These are phyloP conservation scores for Cepphus grylle DNA, from an alignment of 2,113 vertebrate species.

Conservation along the genomic window DNA sequence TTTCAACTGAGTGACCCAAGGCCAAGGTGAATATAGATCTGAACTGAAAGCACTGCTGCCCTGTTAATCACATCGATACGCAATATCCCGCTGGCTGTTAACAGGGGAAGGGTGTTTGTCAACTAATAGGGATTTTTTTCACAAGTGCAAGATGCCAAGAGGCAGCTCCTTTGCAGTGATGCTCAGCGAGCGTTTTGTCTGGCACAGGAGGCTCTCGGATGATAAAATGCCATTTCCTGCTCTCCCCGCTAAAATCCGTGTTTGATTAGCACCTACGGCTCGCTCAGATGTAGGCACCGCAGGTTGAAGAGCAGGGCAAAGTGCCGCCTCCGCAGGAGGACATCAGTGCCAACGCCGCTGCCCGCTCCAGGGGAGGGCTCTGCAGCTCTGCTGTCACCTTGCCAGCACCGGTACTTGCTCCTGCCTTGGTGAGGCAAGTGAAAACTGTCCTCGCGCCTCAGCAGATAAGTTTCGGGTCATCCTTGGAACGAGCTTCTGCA, in stretches of 20 bases:
- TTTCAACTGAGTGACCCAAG: neutral
- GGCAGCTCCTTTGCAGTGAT: neutral
- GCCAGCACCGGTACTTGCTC: neutral
- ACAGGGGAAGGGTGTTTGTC: neutral
- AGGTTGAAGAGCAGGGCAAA: neutral
- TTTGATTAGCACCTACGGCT: neutral
- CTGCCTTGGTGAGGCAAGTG: neutral
- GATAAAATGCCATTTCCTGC: neutral
- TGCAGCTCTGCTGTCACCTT: too few species aligned
- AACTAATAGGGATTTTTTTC: neutral
- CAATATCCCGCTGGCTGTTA: neutral
- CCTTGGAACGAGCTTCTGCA: neutral
- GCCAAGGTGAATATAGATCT: neutral
- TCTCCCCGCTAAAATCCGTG: neutral
- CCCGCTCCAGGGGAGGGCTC: neutral
- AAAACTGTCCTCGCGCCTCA: neutral
- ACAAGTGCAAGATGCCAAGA: neutral
- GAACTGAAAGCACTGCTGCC: neutral
- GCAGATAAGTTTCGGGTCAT: neutral
- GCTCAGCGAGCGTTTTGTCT: neutral
- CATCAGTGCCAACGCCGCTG: fast-evolving
- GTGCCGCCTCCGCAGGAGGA: neutral
- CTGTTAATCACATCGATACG: neutral
- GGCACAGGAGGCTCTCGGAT: neutral
- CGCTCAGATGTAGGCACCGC: neutral